Conservation (phyloP, 2,888 invertebrate species). For the Monochamus alternatus region DNA sequence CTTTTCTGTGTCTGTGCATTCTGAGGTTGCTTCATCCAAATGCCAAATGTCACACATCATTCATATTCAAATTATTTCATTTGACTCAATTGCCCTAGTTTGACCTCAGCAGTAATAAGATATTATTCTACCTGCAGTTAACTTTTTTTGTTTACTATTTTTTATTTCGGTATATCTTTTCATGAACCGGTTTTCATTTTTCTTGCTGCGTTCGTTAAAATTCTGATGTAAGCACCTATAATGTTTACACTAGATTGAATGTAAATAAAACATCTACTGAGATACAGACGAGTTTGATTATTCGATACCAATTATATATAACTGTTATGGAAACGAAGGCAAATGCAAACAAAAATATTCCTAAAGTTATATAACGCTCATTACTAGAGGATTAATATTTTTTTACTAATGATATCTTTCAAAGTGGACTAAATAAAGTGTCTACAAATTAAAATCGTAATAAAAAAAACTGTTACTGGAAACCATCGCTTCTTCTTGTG, state of each 20-base stretch:
- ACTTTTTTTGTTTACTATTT: too few relatives aligned
- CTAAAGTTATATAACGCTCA: constrained; percentile 24
- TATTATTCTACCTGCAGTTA: too few relatives aligned
- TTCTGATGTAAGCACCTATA: background rate
- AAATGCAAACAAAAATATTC: background rate
- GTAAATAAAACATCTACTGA: background rate
- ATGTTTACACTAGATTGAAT: background rate
- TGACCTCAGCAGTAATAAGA: too few relatives aligned
- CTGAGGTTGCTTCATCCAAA: too few relatives aligned
- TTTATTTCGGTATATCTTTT: too few relatives aligned
- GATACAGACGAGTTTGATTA: background rate
- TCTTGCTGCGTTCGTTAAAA: background rate
- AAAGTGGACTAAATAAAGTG: constrained; percentile 29
- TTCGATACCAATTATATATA: background rate
- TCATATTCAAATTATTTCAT: too few relatives aligned
- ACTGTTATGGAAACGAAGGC: background rate
- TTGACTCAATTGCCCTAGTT: too few relatives aligned
- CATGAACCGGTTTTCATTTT: background rate
- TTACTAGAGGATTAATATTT: constrained; percentile 31
- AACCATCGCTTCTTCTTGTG: background rate
- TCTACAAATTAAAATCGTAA: background rate
- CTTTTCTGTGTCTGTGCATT: too few relatives aligned
- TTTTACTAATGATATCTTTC: constrained; percentile 33
- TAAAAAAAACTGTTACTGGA: constrained; percentile 18
- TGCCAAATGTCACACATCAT: too few relatives aligned